Percentiles rank a stretch among this genome's conserved stretches.
Conservation (phyloP, 2,888 invertebrate species). For the Andrena bucephala region DNA sequence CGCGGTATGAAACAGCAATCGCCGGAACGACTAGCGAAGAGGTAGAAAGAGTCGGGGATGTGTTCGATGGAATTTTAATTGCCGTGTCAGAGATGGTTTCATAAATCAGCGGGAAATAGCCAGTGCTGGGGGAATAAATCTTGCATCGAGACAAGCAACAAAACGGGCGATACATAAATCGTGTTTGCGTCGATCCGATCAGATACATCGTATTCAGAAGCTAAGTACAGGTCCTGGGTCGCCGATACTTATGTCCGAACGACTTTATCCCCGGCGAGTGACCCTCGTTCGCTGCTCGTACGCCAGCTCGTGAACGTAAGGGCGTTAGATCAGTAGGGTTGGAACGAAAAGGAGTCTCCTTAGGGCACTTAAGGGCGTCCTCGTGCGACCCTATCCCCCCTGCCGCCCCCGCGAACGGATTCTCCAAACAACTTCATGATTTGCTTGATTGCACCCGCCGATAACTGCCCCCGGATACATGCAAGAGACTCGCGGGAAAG, state of each 20-base stretch:
- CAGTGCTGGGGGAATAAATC: slow-evolving; percentile 34
- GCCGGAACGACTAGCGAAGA: background rate
- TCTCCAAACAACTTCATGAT: slow-evolving; percentile 81
- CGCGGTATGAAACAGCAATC: too few relatives aligned
- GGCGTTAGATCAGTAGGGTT: slow-evolving; percentile 78
- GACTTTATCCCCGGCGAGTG: slow-evolving; percentile 67
- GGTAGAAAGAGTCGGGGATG: background rate
- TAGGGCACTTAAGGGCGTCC: slow-evolving; percentile 82
- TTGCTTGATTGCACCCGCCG: slow-evolving; percentile 80
- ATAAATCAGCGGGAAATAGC: slow-evolving; percentile 34
- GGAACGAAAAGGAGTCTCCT: slow-evolving; percentile 81
- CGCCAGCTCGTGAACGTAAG: slow-evolving; percentile 76
- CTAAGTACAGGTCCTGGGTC: slow-evolving; percentile 64
- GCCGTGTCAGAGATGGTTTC: background rate
- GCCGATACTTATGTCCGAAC: slow-evolving; percentile 71
- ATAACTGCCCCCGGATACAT: slow-evolving; percentile 71
- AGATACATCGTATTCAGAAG: slow-evolving; percentile 53
- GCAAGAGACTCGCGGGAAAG: slow-evolving; percentile 63
- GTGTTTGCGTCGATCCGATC: slow-evolving; percentile 58
- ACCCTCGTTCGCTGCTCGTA: slow-evolving; percentile 75
- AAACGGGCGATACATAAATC: slow-evolving; percentile 54
- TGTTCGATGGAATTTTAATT: background rate
- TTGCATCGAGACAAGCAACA: slow-evolving; percentile 43
- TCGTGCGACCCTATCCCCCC: slow-evolving; percentile 71
- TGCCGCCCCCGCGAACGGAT: slow-evolving; percentile 60